These are phyloP conservation scores for Cairina moschata DNA, from an alignment of 2,113 vertebrate species.

Conservation along the genomic window DNA sequence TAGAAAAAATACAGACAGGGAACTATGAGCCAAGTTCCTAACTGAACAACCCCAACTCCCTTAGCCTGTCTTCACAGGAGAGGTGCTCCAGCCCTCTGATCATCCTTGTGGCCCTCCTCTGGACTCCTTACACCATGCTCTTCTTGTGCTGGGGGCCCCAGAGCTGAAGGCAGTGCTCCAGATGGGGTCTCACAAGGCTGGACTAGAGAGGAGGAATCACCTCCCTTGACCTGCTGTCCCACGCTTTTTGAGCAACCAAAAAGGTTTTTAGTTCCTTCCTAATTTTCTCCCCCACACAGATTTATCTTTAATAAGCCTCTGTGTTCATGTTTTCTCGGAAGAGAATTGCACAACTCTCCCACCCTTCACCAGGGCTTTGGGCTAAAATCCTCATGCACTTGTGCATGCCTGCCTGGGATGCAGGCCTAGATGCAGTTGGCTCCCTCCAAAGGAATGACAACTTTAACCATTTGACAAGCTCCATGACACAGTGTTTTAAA, in stretches of 20 bases:
- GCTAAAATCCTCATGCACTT: background rate
- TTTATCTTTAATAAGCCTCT: background rate
- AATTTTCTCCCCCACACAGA: background rate
- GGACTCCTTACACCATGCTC: no score
- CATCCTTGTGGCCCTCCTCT: no score
- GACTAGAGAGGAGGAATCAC: no score
- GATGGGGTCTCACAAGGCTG: no score
- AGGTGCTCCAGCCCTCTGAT: no score
- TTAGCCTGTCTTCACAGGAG: no score
- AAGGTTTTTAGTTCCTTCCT: background rate
- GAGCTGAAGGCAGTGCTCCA: no score
- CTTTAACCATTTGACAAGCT: background rate
- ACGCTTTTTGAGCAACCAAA: background rate
- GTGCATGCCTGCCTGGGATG: background rate
- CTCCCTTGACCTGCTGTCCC: no score
- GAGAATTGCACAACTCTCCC: background rate
- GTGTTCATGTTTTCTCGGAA: background rate
- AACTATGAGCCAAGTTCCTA: background rate
- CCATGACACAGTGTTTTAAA: background rate
- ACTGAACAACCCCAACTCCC: no score
- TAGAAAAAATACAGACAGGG: background rate
- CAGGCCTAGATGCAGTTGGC: background rate
- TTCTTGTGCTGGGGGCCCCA: no score
- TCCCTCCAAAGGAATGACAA: background rate
- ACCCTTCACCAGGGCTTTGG: background rate